Evolutionary conservation across 2,888 invertebrate genomes (phyloP).

Genomic region (Acleris laterana): DNA sequence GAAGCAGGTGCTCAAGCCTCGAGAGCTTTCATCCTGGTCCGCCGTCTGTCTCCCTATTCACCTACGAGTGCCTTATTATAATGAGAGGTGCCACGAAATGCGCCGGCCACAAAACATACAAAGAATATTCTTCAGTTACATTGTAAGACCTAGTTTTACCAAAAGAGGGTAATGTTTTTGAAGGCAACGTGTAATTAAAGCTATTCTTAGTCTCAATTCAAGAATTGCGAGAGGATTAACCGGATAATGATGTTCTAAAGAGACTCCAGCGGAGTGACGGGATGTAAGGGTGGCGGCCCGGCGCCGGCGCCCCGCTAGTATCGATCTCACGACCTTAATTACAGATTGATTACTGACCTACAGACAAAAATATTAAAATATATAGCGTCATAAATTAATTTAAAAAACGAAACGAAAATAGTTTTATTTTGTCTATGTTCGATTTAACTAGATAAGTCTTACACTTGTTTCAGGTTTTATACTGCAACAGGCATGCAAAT

Average conservation of each 20-base stretch:
- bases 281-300: constrained; percentile 26
- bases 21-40: constrained; percentile 10
- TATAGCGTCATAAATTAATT: too few species aligned
- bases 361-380: background rate
- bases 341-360: constrained; percentile 22
- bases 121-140: constrained; percentile 2
- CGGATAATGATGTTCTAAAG: constrained; percentile 18
- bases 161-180: too few species aligned
- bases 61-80: constrained; percentile 33
- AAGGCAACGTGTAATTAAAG: too few species aligned
- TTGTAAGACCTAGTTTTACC: too few species aligned
- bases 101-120: background rate
- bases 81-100: constrained; percentile 14
- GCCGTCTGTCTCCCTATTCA: constrained; percentile 24
- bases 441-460: too few species aligned
- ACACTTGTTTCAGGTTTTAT: too few species aligned
- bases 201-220: background rate
- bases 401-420: too few species aligned
- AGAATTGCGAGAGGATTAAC: constrained; percentile 12
- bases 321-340: constrained; percentile 29
- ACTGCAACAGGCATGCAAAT: background rate
- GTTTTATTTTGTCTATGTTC: too few species aligned
- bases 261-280: constrained; percentile 13
- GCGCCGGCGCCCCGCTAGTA: constrained; percentile 34
- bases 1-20: constrained; percentile 17